Base-by-base conservation (phyloP, 2,797 vertebrate genomes). In the Loris lydekkerianus region DNA sequence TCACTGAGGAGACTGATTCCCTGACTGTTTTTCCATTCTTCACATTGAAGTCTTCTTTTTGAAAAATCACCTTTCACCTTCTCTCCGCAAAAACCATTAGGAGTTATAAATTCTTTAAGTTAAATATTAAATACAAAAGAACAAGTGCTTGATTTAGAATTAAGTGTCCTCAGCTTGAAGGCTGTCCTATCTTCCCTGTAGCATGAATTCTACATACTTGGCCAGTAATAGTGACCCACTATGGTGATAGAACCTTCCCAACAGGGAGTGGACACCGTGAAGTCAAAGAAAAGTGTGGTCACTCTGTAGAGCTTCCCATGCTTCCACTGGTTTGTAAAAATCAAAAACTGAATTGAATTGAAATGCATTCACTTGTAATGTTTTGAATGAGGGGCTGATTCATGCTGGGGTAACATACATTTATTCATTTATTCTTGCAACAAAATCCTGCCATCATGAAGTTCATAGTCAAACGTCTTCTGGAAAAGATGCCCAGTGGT, bases 131-230 rank as follows among this genome's bases (percentile, higher is more conserved):
- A 17, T 17, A 43, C 76, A n/a, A 73, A 94, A 89, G 9, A 95
- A 75, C 31, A 86, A 87, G 23, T 18, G 63, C n/a, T 94, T 84
- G 49, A 53, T 53, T 80, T 63, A 67, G 89, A 95, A 82, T 70
- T 43, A 84, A 29, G 7, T 0, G 2, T 88, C 81, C 49, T 82
- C 31, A 82, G 37, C 25, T 77, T 63, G 61, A 80, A 63, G 27
- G 1, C 49, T 46, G 23, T 29, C 25, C 27, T 46, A 0, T 20
- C 14, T 73, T 72, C 69, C n/a, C 17, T n/a, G 23, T 10, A 63
- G 46, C 53, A n/a, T 7, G 10, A 25, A 21, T 3, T 46, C 14
- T 5, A 18, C 1, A 69, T 27, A n/a, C 13, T 53, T 49, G 23
- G 9, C 5, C 17, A 27, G 15, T 10, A 58, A 37, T 3, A 69